phyloP scores from a whole-genome alignment of 2,888 invertebrate genomes.

The Agrochola litura region DNA sequence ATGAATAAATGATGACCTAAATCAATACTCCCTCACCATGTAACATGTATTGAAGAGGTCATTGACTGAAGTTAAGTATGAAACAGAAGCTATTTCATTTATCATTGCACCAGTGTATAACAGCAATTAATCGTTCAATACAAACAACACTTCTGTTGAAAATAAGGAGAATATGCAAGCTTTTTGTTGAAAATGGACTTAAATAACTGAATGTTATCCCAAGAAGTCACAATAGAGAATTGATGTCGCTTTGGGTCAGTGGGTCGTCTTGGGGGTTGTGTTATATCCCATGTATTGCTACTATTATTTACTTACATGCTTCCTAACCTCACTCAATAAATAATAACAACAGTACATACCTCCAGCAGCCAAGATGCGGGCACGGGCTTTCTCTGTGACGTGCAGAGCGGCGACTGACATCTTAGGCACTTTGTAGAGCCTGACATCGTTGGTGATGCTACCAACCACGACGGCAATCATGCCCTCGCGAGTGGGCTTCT shows the following conservation, averaged over 20 bases:
- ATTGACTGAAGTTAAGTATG: neutral
- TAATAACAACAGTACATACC: slow-evolving; percentile 89
- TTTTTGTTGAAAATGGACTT: neutral
- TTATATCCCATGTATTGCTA: neutral
- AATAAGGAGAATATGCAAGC: neutral
- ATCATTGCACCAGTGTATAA: neutral
- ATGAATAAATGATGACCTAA: neutral
- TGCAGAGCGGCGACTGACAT: slow-evolving; percentile 98
- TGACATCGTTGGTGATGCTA: slow-evolving; percentile 98
- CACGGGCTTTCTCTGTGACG: slow-evolving; percentile 98
- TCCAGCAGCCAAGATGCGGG: slow-evolving; percentile 98
- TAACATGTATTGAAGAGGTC: neutral
- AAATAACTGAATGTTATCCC: neutral
- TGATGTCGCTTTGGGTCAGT: too few species aligned
- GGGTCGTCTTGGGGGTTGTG: too few species aligned
- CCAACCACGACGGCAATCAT: slow-evolving; percentile 98
- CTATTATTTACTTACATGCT: slow-evolving; percentile 47
- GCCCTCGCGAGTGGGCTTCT: slow-evolving; percentile 95
- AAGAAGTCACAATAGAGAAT: neutral
- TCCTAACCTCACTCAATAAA: slow-evolving; percentile 51
- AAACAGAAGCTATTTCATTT: neutral
- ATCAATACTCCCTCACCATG: neutral
- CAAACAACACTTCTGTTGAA: neutral
- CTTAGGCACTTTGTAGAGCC: slow-evolving; percentile 97
- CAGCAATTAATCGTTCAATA: neutral